Base-by-base conservation (phyloP, 2,888 invertebrate species). In the Sinohyriopsis cumingii region DNA sequence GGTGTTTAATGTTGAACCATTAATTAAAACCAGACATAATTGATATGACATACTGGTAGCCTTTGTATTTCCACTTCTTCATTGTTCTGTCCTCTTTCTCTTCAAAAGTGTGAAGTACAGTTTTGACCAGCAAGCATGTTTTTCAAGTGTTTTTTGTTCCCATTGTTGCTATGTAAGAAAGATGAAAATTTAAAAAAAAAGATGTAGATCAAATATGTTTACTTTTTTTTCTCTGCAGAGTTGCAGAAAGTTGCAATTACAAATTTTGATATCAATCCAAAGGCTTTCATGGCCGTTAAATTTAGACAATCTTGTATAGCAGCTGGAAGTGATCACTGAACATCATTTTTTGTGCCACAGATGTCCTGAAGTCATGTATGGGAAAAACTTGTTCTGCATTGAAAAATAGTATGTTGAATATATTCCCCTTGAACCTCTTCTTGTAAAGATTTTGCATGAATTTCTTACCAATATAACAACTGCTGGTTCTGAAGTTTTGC, bases 241-340 rank as follows among this genome's bases (percentile, higher is more conserved):
- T 57, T 65, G 61, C 74, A 75, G 3, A 75, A 59, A 7, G 69
- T 65, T 12, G 71, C 22, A 22, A 68, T 75, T 9, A 75, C 62
- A 28, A 75, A 55, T 53, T 72, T 67, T n/a, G 45, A 28, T 22
- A 77, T 33, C 18, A 75, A 59, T 15, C 75, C 75, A 25, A 77
- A 63, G 19, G 73, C 73, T 65, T 73, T 75, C n/a, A 63, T 54
- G 5, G 64, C 67, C 25, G 71, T 71, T 19, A 73, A 19, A 53
- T 65, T 67, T 60, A 67, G 62, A 19, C 63, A 56, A 24, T 65
- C 63, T 22, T 73, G 28, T 15, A 67, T 22, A 63, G 69, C 72
- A 45, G n/a, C n/a, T 20, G 60, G 59, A 18, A 68, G 60, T 25
- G 68, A 61, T 54, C 65, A 19, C 12, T 67, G 57, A 1, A 72